Conservation (phyloP, 2,113 vertebrate species). For the Seriola aureovittata region DNA sequence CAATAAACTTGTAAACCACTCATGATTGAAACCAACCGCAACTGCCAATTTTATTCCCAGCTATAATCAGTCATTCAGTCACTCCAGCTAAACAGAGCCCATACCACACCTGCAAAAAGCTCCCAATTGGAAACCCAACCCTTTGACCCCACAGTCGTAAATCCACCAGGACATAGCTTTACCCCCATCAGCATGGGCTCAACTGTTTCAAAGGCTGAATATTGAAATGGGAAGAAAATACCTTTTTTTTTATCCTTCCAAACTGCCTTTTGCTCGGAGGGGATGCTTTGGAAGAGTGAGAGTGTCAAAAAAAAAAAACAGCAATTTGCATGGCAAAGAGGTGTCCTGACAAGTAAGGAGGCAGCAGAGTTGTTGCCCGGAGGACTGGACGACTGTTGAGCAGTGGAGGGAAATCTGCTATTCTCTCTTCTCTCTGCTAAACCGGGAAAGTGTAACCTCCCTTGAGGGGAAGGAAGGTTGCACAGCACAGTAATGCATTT, state of each 20-base stretch:
- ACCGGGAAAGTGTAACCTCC: constrained; percentile 43
- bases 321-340: constrained; percentile 74
- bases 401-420: constrained; percentile 60
- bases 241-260: constrained; percentile 28
- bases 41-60: constrained; percentile 17
- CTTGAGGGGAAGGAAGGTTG: constrained; percentile 34
- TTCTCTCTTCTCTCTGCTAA: constrained; percentile 56
- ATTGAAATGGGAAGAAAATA: constrained; percentile 37
- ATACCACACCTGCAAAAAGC: constrained; percentile 4
- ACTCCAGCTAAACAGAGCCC: constrained; percentile 17
- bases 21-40: not conserved
- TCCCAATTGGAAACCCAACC: constrained; percentile 10
- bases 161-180: constrained; percentile 39
- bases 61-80: constrained; percentile 8
- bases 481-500: constrained; percentile 49
- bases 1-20: constrained; percentile 8
- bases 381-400: constrained; percentile 67
- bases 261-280: constrained; percentile 37
- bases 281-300: constrained; percentile 33
- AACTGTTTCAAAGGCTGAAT: constrained; percentile 45
- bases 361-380: constrained; percentile 55
- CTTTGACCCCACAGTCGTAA: constrained; percentile 56
- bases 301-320: constrained; percentile 14
- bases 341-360: constrained; percentile 71
- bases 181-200: constrained; percentile 26